Evolutionary conservation across 1,140 invertebrate genomes (phyloP), one percentile per base, ranked within the genome.

Genomic region (Chymomyza costata): DNA sequence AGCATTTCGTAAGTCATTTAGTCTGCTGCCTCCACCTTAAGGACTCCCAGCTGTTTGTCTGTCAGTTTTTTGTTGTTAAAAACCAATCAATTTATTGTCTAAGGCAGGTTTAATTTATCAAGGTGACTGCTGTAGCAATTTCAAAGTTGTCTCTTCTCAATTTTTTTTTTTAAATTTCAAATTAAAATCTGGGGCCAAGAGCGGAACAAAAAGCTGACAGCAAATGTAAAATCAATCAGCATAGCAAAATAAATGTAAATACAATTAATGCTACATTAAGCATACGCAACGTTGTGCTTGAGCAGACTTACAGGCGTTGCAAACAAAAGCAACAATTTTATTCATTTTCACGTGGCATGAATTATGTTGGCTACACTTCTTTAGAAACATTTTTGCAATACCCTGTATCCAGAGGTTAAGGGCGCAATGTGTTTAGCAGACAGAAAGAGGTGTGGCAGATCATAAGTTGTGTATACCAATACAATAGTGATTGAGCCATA

Each of bases 51-150:
- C 1, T 49, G 35, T 15, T n/a, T n/a, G n/a, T n/a, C n/a, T n/a
- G n/a, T n/a, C n/a, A n/a, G n/a, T n/a, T n/a, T n/a, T n/a, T n/a
- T 31, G 41, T 64, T 52, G 58, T 60, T 80, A 71, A 67, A 76
- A 78, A 71, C 62, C 71, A 78, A 78, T 78, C 80, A 78, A 78
- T 76, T 78, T 76, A 78, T 76, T 76, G 71, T 70, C 61, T 45
- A 60, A 50, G 2, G 34, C 18, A 14, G 30, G 14, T n/a, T n/a
- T n/a, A n/a, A n/a, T n/a, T n/a, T n/a, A n/a, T n/a, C n/a, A n/a
- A n/a, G 50, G 14, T 16, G 19, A 11, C 19, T 11, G 48, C 55
- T 25, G 46, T 37, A 48, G 45, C 43, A 50, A 28, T 41, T 37
- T 34, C 31, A 43, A 3, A 10, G 31, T 11, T 10, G 18, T 21